A percentile compares a stretch with the other conserved stretches of the same genome.
Conservation (phyloP, 2,797 vertebrate genomes). For the Mycteria americana region DNA sequence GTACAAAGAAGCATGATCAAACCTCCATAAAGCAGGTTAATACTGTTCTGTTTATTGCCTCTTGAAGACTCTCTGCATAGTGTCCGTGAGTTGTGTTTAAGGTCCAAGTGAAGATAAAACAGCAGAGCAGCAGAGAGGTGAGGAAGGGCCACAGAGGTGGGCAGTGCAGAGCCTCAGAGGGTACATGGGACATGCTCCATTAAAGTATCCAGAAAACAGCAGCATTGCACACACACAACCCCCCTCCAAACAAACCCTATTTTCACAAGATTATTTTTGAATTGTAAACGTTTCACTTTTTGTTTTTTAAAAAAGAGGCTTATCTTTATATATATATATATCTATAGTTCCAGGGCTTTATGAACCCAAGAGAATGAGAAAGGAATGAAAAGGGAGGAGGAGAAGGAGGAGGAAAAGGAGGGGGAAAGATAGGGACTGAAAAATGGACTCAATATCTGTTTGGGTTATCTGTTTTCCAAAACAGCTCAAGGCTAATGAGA, state of each 20-base stretch:
- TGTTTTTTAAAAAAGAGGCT: conserved; percentile 56
- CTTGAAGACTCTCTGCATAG: conserved; percentile 74
- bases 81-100: conserved; percentile 75
- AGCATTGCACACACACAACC: conserved; percentile 66
- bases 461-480: conserved; percentile 60
- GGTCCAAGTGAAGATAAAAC: conserved; percentile 73
- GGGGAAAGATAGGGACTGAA: conserved; percentile 61
- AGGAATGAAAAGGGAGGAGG: conserved; percentile 56
- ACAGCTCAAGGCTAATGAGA: conserved; percentile 55
- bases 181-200: conserved; percentile 71
- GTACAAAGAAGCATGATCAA: conserved; percentile 78
- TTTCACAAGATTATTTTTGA: conserved; percentile 60
- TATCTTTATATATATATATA: neutral
- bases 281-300: conserved; percentile 44
- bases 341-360: conserved; percentile 60
- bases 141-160: conserved; percentile 69
- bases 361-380: conserved; percentile 58
- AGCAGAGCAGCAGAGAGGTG: conserved; percentile 73
- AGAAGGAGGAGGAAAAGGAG: conserved; percentile 52
- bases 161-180: conserved; percentile 71
- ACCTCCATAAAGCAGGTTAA: conserved; percentile 76
- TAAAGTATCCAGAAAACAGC: conserved; percentile 75
- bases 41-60: conserved; percentile 80
- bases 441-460: conserved; percentile 57
- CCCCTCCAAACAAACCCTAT: conserved; percentile 69